phyloP scores from a whole-genome alignment of 2,888 invertebrate species.

The Nymphalis c-album region DNA sequence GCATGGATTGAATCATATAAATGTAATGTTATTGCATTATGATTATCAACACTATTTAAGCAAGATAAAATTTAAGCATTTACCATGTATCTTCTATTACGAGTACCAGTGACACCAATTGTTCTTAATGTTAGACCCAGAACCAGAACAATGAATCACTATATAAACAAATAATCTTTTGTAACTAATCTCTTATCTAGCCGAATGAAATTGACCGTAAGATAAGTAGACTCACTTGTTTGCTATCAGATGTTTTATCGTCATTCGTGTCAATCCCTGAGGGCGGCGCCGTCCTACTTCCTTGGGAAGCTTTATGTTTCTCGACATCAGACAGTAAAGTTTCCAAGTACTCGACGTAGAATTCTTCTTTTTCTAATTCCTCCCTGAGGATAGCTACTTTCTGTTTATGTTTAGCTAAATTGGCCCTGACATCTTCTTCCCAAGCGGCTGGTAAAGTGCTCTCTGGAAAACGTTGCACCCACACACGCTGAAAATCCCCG shows the following conservation, averaged over 20 bases:
- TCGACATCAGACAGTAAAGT: conserved; percentile 92
- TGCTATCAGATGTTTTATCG: conserved; percentile 75
- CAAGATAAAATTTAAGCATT: not conserved
- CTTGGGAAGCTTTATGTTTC: conserved; percentile 84
- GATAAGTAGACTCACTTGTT: conserved; percentile 62
- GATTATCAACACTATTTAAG: not conserved
- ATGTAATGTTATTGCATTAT: not conserved
- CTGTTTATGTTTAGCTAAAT: conserved; percentile 93
- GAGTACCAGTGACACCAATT: not conserved
- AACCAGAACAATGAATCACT: not conserved
- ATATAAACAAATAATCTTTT: conserved; percentile 9
- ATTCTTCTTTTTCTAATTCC: conserved; percentile 94
- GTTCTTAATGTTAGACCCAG: not conserved
- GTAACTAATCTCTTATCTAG: conserved; percentile 6
- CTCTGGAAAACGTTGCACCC: conserved; percentile 95
- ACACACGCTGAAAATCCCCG: conserved; percentile 94
- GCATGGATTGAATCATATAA: not conserved
- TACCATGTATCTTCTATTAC: not conserved
- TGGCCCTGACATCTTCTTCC: conserved; percentile 95
- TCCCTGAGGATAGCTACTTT: conserved; percentile 90
- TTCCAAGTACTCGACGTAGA: conserved; percentile 94
- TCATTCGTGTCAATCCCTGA: conserved; percentile 70
- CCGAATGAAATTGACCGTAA: conserved; percentile 28
- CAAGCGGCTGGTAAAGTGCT: conserved; percentile 94
- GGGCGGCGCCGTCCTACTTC: conserved; percentile 76